phyloP scores from a whole-genome alignment of 2,888 invertebrate genomes.

The Heteropelma amictum region DNA sequence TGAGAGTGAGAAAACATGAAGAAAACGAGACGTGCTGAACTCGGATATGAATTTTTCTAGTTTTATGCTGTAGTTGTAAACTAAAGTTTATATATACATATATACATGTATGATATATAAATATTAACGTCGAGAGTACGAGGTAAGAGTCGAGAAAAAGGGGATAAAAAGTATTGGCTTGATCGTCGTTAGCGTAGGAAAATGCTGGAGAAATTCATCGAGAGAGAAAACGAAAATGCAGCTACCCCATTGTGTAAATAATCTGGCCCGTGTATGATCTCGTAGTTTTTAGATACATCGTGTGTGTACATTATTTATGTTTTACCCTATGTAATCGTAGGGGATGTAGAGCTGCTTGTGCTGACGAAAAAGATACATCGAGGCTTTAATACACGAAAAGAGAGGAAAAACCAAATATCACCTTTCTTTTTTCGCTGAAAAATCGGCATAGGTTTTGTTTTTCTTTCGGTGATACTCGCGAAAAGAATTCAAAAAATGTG shows the following conservation, averaged over 20 bases:
- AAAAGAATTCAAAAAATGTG: too few species aligned
- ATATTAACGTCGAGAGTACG: neutral
- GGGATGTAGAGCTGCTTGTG: slow-evolving; percentile 16
- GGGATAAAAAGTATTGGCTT: slow-evolving; percentile 12
- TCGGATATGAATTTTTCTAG: slow-evolving; percentile 55
- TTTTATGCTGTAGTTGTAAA: slow-evolving; percentile 54
- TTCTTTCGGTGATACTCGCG: too few species aligned
- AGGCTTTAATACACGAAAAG: too few species aligned
- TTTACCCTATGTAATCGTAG: slow-evolving; percentile 26
- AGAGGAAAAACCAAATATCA: too few species aligned
- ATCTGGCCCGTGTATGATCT: slow-evolving; percentile 43
- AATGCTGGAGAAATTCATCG: neutral
- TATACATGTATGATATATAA: neutral
- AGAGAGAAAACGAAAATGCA: neutral
- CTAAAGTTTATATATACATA: slow-evolving; percentile 7
- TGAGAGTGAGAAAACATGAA: slow-evolving; percentile 12
- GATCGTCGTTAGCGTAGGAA: neutral
- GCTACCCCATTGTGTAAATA: slow-evolving; percentile 52
- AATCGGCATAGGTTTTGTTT: too few species aligned
- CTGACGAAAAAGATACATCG: too few species aligned
- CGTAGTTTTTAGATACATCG: slow-evolving; percentile 30
- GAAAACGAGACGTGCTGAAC: slow-evolving; percentile 30
- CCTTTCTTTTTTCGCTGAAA: too few species aligned
- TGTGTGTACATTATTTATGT: slow-evolving; percentile 20
- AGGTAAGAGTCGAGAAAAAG: slow-evolving; percentile 19